A percentile compares a stretch with the other conserved stretches of the same genome.
phyloP scores from a whole-genome alignment of 2,888 invertebrate species.

The Protophormia terraenovae region DNA sequence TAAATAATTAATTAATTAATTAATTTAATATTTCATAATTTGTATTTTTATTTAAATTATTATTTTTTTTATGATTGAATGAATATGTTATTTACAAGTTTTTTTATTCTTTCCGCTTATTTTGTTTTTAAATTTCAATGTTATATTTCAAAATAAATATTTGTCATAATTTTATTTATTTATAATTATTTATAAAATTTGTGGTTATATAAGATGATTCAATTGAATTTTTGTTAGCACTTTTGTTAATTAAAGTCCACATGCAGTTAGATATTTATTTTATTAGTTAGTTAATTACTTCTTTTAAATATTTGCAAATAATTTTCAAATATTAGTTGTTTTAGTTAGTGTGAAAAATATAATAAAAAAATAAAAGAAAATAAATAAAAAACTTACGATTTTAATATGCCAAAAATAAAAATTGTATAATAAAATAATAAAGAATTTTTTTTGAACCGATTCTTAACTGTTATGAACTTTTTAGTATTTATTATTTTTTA shows the following conservation, averaged over 20 bases:
- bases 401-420: not conserved
- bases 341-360: not conserved
- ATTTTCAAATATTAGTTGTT: not conserved
- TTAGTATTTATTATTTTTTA: not conserved
- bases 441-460: not conserved
- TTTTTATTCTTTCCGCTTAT: too few relatives aligned
- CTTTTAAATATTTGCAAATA: not conserved
- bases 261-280: not conserved
- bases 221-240: not conserved
- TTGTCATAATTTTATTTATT: not conserved
- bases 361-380: not conserved
- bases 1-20: too few relatives aligned
- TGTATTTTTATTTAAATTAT: too few relatives aligned
- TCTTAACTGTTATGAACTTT: not conserved
- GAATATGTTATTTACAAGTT: not conserved
- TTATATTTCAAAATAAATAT: not conserved
- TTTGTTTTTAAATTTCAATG: slow-evolving; percentile 6
- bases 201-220: not conserved
- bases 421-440: not conserved
- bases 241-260: slow-evolving; percentile 18
- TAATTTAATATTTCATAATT: too few relatives aligned
- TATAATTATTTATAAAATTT: not conserved
- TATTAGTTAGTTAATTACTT: not conserved
- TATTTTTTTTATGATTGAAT: too few relatives aligned
- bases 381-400: slow-evolving; percentile 39